phyloP scores from a whole-genome alignment of 1,140 invertebrate genomes.

The Zaprionus africanus region DNA sequence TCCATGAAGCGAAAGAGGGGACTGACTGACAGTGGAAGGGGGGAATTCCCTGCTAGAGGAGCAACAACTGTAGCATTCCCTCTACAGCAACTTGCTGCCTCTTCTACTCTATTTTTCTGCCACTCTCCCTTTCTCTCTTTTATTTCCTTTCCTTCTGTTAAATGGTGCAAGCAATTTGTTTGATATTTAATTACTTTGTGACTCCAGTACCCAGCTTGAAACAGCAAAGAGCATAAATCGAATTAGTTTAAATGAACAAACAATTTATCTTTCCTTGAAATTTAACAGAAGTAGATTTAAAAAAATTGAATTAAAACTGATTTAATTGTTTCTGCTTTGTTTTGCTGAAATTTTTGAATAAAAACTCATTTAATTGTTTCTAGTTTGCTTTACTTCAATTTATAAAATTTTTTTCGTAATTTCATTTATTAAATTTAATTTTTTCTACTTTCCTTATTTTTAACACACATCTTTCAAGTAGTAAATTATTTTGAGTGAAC shows the following conservation, averaged over 20 bases:
- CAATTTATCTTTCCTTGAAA: background rate
- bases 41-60: background rate
- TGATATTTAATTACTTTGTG: slow-evolving; percentile 41
- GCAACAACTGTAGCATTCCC: background rate
- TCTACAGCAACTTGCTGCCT: background rate
- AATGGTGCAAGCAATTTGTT: slow-evolving; percentile 34
- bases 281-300: background rate
- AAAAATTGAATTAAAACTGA: background rate
- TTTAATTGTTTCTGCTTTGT: background rate
- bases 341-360: background rate
- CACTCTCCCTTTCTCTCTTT: background rate
- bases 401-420: too few relatives aligned
- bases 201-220: slow-evolving; percentile 13
- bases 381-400: background rate
- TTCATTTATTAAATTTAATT: too few relatives aligned
- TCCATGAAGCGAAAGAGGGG: background rate
- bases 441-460: background rate
- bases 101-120: background rate
- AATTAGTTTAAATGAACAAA: background rate
- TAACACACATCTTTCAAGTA: background rate
- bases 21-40: background rate
- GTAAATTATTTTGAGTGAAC: background rate
- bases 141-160: slow-evolving; percentile 1
- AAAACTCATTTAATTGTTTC: background rate
- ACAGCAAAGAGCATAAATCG: background rate